These are phyloP conservation scores for Vulpes vulpes DNA, from an alignment of 2,113 vertebrate species.

Conservation along the genomic window DNA sequence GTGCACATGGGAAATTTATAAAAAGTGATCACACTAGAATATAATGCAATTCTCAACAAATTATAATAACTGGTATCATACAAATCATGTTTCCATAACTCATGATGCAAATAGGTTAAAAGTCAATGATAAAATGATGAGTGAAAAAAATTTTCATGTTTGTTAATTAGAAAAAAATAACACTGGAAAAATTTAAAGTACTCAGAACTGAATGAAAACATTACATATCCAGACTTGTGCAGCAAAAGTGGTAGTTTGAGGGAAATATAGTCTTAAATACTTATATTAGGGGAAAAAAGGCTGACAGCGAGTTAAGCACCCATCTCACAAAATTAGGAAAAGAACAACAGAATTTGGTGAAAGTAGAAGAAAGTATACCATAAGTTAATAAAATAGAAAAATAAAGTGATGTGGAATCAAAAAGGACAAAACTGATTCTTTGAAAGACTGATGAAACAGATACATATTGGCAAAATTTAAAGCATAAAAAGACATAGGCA, in stretches of 20 bases:
- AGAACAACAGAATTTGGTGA: not conserved
- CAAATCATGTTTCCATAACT: not conserved
- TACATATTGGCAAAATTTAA: not conserved
- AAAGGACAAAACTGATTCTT: not conserved
- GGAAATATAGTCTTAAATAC: not conserved
- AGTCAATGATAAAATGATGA: not conserved
- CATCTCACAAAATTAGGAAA: not conserved
- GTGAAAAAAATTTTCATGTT: not conserved
- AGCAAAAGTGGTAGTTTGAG: not conserved
- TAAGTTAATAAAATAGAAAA: constrained; percentile 53
- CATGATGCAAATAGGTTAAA: not conserved
- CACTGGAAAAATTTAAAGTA: not conserved
- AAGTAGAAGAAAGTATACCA: not conserved
- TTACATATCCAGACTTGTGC: not conserved
- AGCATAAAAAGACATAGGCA: not conserved
- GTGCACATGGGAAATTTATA: not conserved
- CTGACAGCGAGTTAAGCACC: not conserved
- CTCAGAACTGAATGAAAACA: constrained; percentile 6
- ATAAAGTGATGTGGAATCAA: not conserved
- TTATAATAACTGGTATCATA: not conserved
- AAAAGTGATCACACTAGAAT: not conserved
- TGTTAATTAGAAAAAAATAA: constrained; percentile 16
- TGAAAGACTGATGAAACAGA: constrained; percentile 39
- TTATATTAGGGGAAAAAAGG: not conserved
- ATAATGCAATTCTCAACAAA: not conserved